phyloP scores from a whole-genome alignment of 35 echinoderm and acorn worm genomes.

The Apostichopus parvimensis region DNA sequence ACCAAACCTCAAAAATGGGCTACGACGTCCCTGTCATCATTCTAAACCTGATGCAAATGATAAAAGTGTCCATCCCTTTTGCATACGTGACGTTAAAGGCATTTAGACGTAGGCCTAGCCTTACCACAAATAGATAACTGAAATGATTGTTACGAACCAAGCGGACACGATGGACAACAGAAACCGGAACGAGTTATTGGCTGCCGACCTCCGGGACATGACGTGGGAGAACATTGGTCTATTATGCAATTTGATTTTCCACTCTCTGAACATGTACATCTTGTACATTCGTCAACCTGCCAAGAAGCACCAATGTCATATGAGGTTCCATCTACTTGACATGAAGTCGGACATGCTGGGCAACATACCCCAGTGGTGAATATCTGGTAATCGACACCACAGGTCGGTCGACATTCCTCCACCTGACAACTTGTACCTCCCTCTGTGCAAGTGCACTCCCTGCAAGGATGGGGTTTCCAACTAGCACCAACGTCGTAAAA shows the following conservation, averaged over 20 bases:
- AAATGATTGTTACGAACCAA: not conserved
- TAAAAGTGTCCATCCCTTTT: too few species aligned
- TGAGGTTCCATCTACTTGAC: not conserved
- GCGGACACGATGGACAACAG: conserved; percentile 11
- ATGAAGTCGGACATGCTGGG: conserved; percentile 6
- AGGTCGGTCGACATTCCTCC: not conserved
- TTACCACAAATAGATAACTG: too few species aligned
- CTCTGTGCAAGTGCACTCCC: not conserved
- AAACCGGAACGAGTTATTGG: not conserved
- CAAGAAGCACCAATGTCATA: conserved; percentile 32
- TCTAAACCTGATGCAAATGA: too few species aligned
- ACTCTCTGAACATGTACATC: not conserved
- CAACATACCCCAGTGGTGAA: conserved; percentile 8
- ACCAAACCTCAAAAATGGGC: too few species aligned
- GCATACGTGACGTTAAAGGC: too few species aligned
- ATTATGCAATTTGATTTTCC: not conserved
- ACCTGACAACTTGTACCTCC: not conserved
- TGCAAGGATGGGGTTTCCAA: conserved; percentile 21
- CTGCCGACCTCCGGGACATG: not conserved
- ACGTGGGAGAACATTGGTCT: not conserved
- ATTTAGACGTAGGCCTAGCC: too few species aligned
- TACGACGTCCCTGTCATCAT: too few species aligned
- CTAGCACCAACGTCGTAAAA: conserved; percentile 7
- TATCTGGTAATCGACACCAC: not conserved
- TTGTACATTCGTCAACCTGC: conserved; percentile 4